Percentiles rank a stretch among this genome's conserved stretches.
Conservation (phyloP, 2,797 vertebrate species). For the Intellagama lesueurii region DNA sequence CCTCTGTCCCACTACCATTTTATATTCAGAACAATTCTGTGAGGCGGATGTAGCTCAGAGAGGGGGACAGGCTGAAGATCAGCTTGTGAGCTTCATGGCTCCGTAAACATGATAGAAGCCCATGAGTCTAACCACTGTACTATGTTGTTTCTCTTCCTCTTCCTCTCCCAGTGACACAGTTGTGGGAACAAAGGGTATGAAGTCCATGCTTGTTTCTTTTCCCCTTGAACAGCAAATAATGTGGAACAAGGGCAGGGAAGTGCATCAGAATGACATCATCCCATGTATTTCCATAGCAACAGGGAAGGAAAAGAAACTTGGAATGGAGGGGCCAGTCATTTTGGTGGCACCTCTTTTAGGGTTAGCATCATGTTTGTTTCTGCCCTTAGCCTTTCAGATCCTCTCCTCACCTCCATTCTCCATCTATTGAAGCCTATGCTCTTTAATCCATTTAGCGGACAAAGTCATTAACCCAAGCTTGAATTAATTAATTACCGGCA, state of each 20-base stretch:
- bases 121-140: background rate
- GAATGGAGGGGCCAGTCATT: background rate
- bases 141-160: conserved; percentile 17
- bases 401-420: fast-evolving
- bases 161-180: background rate
- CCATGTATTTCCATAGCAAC: background rate
- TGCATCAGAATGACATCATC: background rate
- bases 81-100: background rate
- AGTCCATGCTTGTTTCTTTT: background rate
- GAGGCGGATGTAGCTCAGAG: background rate
- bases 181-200: background rate
- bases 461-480: background rate
- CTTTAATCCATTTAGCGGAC: background rate
- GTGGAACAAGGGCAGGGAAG: background rate
- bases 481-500: background rate
- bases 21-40: background rate
- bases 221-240: too few species aligned
- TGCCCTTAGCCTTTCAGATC: background rate
- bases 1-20: background rate
- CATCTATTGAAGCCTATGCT: background rate
- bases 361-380: background rate
- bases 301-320: background rate
- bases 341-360: too few species aligned
- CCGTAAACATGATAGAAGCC: background rate
- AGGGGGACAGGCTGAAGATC: background rate